Conservation (phyloP, 2,888 invertebrate species). For the Microctonus aethiopoides region DNA sequence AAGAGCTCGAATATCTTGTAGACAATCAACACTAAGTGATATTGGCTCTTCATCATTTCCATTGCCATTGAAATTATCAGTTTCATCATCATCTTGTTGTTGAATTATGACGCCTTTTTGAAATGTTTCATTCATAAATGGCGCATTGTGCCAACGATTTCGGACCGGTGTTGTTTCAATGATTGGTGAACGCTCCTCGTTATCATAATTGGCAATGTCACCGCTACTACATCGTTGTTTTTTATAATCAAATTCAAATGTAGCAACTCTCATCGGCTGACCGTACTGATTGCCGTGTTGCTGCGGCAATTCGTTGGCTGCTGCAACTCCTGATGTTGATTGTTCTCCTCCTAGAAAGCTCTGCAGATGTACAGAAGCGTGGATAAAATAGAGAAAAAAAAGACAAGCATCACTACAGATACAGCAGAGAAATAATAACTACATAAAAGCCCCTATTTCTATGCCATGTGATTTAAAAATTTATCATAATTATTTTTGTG, state of each 20-base stretch:
- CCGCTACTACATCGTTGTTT: slow-evolving; percentile 41
- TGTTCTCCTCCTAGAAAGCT: slow-evolving; percentile 65
- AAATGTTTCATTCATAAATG: slow-evolving; percentile 33
- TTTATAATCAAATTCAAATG: slow-evolving; percentile 59
- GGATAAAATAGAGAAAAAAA: slow-evolving; percentile 59
- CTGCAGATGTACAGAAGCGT: slow-evolving; percentile 64
- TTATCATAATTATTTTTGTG: not conserved
- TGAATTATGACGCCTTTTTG: slow-evolving; percentile 32
- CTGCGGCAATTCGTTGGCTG: slow-evolving; percentile 58
- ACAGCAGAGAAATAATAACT: slow-evolving; percentile 57
- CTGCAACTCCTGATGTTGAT: slow-evolving; percentile 55
- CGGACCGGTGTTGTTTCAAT: slow-evolving; percentile 33
- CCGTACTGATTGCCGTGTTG: slow-evolving; percentile 64
- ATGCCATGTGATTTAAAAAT: slow-evolving; percentile 35
- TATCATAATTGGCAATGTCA: slow-evolving; percentile 13
- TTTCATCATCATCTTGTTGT: slow-evolving; percentile 35
- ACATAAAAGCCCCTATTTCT: slow-evolving; percentile 56
- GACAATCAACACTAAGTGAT: slow-evolving; percentile 50
- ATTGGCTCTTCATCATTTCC: slow-evolving; percentile 43
- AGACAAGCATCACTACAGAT: slow-evolving; percentile 65
- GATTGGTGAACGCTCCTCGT: slow-evolving; percentile 28
- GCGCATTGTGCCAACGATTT: slow-evolving; percentile 36
- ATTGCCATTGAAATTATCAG: slow-evolving; percentile 48
- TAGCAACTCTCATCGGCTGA: slow-evolving; percentile 63
- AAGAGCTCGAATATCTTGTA: slow-evolving; percentile 50